Base-by-base conservation (phyloP, 2,888 invertebrate genomes). In the Tenthredo livida region DNA sequence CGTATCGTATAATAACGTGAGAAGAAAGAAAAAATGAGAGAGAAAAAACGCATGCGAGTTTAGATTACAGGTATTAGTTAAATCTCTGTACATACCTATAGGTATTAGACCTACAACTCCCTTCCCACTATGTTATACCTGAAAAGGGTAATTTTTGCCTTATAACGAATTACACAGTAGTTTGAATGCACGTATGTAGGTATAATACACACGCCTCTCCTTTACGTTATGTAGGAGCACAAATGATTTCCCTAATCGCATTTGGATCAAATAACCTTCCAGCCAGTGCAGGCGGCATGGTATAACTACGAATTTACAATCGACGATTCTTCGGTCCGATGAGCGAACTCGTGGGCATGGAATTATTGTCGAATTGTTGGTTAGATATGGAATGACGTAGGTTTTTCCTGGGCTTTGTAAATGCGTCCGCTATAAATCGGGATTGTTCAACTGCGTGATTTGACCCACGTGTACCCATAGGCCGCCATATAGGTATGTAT, bases 301-400 rank as follows among this genome's bases (percentile, higher is more conserved):
- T 9, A 78, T 1, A 43, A 21, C 75, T 15, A 25, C 47, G 75
- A 21, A 75, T 40, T 80, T 21, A 80, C 80, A 80, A 80, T 80
- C 80, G 80, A 37, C 61, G 80, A 61, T 80, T 80, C 80, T 80
- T 80, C 80, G 80, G 37, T 61, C 80, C 50, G 80, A 21, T 80
- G 80, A 80, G 40, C 80, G 80, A 25, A 61, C 29, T 40, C 21
- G 80, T 37, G 61, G n/a, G 47, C 50, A n/a, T 43, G 73, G 77
- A 77, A 50, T 77, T 54, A 50, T 77, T 33, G 54, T 50, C 54
- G 77, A 50, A 77, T 77, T 33, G 47, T 50, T 15, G 77, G 77
- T 29, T 33, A 47, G 43, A 37, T 37, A 2, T n/a, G 50, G 77
- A 2, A 77, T 33, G 50, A 10, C n/a, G 54, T 17, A 17, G 17